Conservation (phyloP, 1,140 invertebrate species). For the Brachystomella parvula region DNA sequence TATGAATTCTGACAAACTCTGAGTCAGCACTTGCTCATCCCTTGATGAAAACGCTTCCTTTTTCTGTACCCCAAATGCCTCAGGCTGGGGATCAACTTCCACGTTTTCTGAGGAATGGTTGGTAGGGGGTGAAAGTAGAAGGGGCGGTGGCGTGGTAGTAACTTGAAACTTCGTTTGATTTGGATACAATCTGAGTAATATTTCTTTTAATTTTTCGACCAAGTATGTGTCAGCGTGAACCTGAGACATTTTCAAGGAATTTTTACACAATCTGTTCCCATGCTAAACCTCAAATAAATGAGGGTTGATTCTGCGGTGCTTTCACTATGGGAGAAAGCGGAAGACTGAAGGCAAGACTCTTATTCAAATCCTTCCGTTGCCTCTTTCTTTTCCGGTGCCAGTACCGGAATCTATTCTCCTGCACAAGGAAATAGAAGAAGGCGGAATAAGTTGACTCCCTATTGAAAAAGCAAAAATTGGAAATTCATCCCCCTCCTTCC, state of each 20-base stretch:
- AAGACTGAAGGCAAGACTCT: too few relatives aligned
- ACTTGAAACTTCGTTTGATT: not conserved
- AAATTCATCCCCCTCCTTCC: too few relatives aligned
- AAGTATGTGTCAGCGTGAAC: slow-evolving; percentile 25
- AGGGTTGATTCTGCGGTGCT: not conserved
- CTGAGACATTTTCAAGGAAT: not conserved
- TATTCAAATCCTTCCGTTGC: too few relatives aligned
- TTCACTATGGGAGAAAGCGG: too few relatives aligned
- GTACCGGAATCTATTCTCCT: too few relatives aligned
- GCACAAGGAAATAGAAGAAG: too few relatives aligned
- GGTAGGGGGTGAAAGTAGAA: not conserved
- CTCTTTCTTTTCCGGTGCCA: too few relatives aligned
- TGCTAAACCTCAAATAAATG: not conserved
- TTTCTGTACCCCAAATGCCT: too few relatives aligned
- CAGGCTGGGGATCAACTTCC: not conserved
- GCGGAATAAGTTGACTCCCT: too few relatives aligned
- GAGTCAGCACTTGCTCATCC: slow-evolving; percentile 3
- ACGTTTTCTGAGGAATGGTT: not conserved
- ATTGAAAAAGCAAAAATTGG: too few relatives aligned
- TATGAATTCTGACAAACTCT: slow-evolving; percentile 34
- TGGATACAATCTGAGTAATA: slow-evolving; percentile 22
- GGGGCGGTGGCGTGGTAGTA: not conserved
- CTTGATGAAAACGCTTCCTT: too few relatives aligned
- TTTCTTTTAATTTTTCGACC: slow-evolving; percentile 29
- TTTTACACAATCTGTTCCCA: not conserved